Base-by-base conservation (phyloP, 2,797 vertebrate genomes). In the Pipistrellus pygmaeus region DNA sequence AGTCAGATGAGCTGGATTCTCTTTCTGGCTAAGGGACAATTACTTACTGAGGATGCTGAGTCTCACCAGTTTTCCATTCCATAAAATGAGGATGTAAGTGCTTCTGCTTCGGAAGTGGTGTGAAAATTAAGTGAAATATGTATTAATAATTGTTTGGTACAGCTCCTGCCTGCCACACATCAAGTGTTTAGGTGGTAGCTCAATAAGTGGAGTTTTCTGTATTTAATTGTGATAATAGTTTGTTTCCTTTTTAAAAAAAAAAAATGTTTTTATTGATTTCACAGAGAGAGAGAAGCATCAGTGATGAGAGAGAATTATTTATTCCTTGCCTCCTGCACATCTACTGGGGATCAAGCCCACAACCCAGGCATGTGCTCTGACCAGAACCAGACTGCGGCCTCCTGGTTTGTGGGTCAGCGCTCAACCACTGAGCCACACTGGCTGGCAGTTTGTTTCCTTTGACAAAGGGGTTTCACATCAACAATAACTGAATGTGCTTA, bases 401-500 rank as follows among this genome's bases (percentile, higher is more conserved):
- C 27, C 60, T 62, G 60, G 60, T 62, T 30, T 30, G 27, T 30
- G 12, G 60, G 60, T 30, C 27, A 62, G 3, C 6, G 2, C 60
- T 30, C 27, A 62, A 62, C 60, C 60, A 30, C 60, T 30, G 60
- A 62, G 13, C 60, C 27, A 14, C 27, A 62, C 60, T 62, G 27
- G 60, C 60, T 62, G 60, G 27, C 27, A 13, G 41, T 51, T 55
- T 73, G 30, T 46, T 55, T 73, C 66, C 64, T 38, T 46, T 9
- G 6, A 20, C n/a, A 17, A 6, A 53, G 25, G 35, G 25, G n/a
- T 6, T 41, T 53, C 48, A 7, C 11, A 0, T n/a, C 44, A 7
- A 0, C 9, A 0, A 0, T 2, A 2, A 2, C 35, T 21, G 32
- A 18, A 2, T 1, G 18, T 2, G 9, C 32, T 6, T 1, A 2